Evolutionary conservation across 1,140 invertebrate species (phyloP), one percentile per base, ranked within the genome.

Genomic region (Luehdorfia chinensis): DNA sequence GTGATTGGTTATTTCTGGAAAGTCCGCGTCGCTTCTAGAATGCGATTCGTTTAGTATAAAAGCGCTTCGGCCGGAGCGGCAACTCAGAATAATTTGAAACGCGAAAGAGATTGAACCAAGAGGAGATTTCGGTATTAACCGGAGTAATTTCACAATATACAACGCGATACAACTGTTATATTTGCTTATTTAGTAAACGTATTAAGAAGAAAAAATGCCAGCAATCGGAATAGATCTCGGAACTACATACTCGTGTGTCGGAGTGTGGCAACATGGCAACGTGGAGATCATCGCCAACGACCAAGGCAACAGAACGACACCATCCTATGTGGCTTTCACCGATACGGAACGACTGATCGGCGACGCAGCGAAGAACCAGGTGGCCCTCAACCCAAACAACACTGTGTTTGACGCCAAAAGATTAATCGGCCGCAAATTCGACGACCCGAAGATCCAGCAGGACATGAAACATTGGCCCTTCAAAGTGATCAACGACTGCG

Each of bases 201-300:
- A 31, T 34, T n/a, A 6, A 13, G 21, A 15, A 32, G 32, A 30
- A 27, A 77, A 88, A 75, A 84, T 88, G 80, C 88, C 90, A 63
- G 92, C 92, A 51, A 91, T 94, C 66, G 93, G 93, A 73, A 94
- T 94, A 63, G 93, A 94, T 85, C 85, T 94, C 59, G 94, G 94
- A 21, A 95, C 94, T 9, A 96, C 94, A 41, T 96, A 95, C 73
- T 95, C 94, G 37, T 96, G 94, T 70, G 94, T 96, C 90, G 50
- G 94, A 92, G 27, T 95, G 93, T 97, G 28, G 95, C 97, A 84
- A 79, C 93, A 95, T 81, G 94, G 96, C 70, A 97, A 97, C 84
- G 96, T 98, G 37, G 96, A 98, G 90, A 97, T 97, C 67, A 97
- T 97, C 64, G 95, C 95, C 66, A 97, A 98, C 76, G 96, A 97